Percentiles rank a stretch among this genome's conserved stretches.
Evolutionary conservation across 2,113 vertebrate species (phyloP).

Genomic region (Rhabdornis inornatus): DNA sequence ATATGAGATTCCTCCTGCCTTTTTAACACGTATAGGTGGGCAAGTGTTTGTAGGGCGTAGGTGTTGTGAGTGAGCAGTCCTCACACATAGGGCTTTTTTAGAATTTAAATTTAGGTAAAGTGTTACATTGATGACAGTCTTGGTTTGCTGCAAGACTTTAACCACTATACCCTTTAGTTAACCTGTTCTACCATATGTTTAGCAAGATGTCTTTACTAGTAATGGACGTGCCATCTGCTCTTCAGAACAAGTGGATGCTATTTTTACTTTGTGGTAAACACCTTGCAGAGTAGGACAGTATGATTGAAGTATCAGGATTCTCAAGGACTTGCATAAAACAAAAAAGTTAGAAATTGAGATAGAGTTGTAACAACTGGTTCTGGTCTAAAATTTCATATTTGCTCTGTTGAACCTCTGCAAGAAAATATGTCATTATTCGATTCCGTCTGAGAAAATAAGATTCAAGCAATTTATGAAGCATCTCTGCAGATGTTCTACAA

Average conservation of each 20-base stretch:
- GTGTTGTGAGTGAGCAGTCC: neutral
- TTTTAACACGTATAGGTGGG: neutral
- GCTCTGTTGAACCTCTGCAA: neutral
- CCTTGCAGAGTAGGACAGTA: slow-evolving; percentile 33
- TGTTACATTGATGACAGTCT: slow-evolving; percentile 53
- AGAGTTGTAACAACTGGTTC: neutral
- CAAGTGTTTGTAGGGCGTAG: neutral
- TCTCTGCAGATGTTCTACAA: neutral
- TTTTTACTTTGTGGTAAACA: slow-evolving; percentile 66
- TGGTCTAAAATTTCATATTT: neutral
- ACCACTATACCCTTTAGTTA: slow-evolving; percentile 67
- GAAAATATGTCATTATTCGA: neutral
- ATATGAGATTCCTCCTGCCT: neutral
- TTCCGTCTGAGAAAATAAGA: neutral
- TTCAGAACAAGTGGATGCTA: slow-evolving; percentile 54
- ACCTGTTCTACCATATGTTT: slow-evolving; percentile 72
- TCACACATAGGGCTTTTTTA: neutral
- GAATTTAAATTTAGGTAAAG: neutral
- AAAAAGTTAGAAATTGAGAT: neutral
- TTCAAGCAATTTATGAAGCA: neutral
- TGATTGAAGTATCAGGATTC: slow-evolving; percentile 19
- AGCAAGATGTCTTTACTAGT: slow-evolving; percentile 70
- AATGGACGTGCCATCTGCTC: slow-evolving; percentile 72
- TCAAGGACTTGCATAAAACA: slow-evolving; percentile 16
- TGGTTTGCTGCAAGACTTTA: slow-evolving; percentile 45